Base-by-base conservation (phyloP, 1,140 invertebrate species). In the Drosophila lacertosa region DNA sequence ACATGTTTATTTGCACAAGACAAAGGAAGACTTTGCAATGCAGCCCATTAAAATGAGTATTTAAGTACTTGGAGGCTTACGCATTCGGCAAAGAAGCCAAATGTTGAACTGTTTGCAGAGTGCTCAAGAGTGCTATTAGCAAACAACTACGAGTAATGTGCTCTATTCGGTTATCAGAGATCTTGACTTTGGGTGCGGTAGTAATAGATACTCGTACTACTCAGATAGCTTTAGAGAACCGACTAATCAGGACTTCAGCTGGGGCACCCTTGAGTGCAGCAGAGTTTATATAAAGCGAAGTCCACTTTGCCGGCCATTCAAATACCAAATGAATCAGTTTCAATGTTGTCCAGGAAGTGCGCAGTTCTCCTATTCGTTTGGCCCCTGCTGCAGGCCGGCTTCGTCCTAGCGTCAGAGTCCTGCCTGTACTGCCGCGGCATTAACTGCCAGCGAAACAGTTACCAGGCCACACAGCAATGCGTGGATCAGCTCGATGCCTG, bases 361-460 rank as follows among this genome's bases (percentile, higher is more conserved):
- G 22, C 32, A 20, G 13, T 50, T 18, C 24, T 18, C 15, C 18
- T 10, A 7, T 22, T 32, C 6, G 44, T 47, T 7, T 68, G 29
- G 39, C 9, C 16, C 55, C 10, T 73, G 15, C 42, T 65, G 7
- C 29, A 50, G 13, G 16, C 71, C 13, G 18, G 22, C 9, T 32
- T 57, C 2, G 71, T 73, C 20, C 55, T 74, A 13, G 73, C 64
- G 50, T 48, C 67, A 16, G 59, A 73, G 33, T 74, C 54, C 16
- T 90, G 89, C 40, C 15, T 66, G n/a, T 69, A 77, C 35, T 90
- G 89, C 35, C 66, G 66, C 1, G 89, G 84, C 4, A 89, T 89
- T 7, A 90, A 88, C 37, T 90, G 89, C 18, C 79, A 81, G 40
- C 68, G 84, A 9, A 89, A 48, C 4, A 81, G 7, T n/a, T 90